phyloP scores from a whole-genome alignment of 2,113 vertebrate species.

The Acinonyx jubatus region DNA sequence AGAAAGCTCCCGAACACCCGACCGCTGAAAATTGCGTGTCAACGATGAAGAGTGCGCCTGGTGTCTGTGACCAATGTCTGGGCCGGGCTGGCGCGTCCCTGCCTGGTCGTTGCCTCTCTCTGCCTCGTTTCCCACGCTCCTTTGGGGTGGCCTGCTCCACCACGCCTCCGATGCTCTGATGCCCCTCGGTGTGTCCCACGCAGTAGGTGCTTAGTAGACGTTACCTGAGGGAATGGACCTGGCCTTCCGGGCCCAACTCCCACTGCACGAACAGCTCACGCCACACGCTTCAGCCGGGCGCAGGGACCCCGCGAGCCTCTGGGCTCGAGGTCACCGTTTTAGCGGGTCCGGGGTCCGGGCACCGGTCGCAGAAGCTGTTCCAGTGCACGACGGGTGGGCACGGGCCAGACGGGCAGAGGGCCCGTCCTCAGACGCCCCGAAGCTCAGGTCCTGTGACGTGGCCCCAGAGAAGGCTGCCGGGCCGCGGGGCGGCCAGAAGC shows the following conservation, averaged over 20 bases:
- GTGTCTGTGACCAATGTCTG: fast-evolving
- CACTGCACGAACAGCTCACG: no score
- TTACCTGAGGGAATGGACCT: not conserved
- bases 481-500: not conserved
- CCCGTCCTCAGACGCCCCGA: not conserved
- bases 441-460: not conserved
- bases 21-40: not conserved
- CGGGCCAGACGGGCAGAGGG: not conserved
- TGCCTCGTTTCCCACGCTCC: not conserved
- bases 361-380: not conserved
- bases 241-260: fast-evolving
- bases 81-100: not conserved
- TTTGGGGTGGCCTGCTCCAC: not conserved
- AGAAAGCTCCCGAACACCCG: not conserved
- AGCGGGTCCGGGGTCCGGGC: not conserved
- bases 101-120: not conserved
- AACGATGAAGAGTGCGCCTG: not conserved
- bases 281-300: no score
- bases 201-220: not conserved
- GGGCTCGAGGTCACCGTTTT: not conserved
- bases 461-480: no score
- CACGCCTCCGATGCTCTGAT: not conserved
- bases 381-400: not conserved
- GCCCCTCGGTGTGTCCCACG: not conserved
- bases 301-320: fast-evolving